These are phyloP conservation scores for Parochlus steinenii DNA, from an alignment of 2,888 invertebrate species.

Conservation along the genomic window DNA sequence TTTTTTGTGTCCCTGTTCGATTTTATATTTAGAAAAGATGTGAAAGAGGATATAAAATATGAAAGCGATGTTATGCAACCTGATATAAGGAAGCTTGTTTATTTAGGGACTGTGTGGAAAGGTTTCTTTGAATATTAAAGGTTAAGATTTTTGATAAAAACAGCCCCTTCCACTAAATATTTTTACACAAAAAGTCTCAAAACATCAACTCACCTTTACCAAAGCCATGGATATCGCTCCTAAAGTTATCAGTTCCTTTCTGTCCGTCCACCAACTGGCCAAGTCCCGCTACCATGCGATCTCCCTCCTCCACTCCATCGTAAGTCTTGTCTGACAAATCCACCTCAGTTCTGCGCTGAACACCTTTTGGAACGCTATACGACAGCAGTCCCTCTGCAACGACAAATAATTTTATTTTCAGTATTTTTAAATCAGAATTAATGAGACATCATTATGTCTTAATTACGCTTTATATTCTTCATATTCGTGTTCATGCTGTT, in stretches of 20 bases:
- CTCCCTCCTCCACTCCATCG: constrained; percentile 51
- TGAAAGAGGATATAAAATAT: no score
- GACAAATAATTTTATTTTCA: constrained; percentile 13
- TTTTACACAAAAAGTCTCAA: constrained; percentile 17
- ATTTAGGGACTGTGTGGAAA: no score
- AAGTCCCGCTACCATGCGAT: constrained; percentile 48
- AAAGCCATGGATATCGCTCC: constrained; percentile 43
- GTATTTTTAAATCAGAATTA: not conserved
- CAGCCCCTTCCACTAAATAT: no score
- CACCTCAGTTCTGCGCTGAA: constrained; percentile 50
- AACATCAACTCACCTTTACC: constrained; percentile 41
- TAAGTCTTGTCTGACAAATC: constrained; percentile 64
- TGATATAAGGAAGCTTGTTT: no score
- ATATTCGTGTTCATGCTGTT: no score
- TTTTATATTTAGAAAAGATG: no score
- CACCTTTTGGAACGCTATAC: constrained; percentile 63
- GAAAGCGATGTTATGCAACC: no score
- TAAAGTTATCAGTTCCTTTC: constrained; percentile 57
- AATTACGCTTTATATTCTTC: no score
- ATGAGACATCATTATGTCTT: no score
- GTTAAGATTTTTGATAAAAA: no score
- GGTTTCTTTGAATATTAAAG: no score
- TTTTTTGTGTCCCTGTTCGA: no score
- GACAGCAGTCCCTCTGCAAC: constrained; percentile 57
- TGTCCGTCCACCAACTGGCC: constrained; percentile 67